A percentile compares a stretch with the other conserved stretches of the same genome.
Evolutionary conservation across 2,797 vertebrate genomes (phyloP).

Genomic region (Hafferia zeledoni): DNA sequence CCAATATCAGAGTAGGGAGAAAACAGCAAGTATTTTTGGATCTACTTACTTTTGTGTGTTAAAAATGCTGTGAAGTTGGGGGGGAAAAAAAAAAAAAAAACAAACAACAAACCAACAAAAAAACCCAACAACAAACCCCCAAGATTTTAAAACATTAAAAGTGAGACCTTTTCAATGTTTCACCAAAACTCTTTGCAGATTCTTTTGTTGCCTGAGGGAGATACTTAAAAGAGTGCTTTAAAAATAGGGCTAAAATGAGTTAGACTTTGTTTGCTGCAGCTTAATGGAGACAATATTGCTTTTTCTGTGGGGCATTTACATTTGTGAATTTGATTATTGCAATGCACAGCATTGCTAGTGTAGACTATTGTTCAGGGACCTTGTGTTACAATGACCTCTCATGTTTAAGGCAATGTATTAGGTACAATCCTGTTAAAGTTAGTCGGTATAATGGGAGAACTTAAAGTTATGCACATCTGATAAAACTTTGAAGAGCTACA

Average conservation of each 20-base stretch:
- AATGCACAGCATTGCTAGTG: neutral
- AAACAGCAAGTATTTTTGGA: neutral
- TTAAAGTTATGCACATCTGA: neutral
- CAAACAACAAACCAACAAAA: no score
- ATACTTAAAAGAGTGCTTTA: neutral
- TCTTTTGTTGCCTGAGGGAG: neutral
- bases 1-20: neutral
- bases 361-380: neutral
- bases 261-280: neutral
- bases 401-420: neutral
- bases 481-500: neutral
- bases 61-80: neutral
- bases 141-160: slow-evolving; percentile 9
- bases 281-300: neutral
- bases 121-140: no score
- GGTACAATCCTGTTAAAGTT: neutral
- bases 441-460: neutral
- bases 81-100: neutral
- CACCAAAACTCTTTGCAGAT: neutral
- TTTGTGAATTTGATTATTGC: neutral
- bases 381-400: fast-evolving
- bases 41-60: neutral
- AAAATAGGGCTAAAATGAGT: neutral
- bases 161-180: neutral
- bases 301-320: neutral